A percentile compares a stretch with the other conserved stretches of the same genome.
Conservation (phyloP, 2,888 invertebrate genomes). For the Lottia gigantea region DNA sequence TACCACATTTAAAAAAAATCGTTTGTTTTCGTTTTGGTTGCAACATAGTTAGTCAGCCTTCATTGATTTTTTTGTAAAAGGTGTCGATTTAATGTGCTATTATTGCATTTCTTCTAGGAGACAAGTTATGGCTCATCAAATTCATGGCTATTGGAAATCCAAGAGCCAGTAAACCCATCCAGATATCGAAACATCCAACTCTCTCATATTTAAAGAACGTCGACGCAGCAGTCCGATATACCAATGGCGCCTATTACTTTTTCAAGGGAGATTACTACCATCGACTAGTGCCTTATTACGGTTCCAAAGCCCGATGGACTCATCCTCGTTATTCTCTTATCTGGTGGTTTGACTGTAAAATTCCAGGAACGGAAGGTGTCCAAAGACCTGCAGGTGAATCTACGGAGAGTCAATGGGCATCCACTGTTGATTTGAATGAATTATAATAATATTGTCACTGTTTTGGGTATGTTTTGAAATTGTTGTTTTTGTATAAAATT, state of each 20-base stretch:
- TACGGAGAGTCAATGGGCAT: not conserved
- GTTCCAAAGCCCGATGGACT: constrained; percentile 1
- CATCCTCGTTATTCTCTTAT: constrained; percentile 12
- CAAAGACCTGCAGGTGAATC: constrained; percentile 10
- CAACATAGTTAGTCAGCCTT: no score
- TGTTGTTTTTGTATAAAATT: no score
- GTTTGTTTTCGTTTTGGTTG: no score
- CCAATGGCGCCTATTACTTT: constrained; percentile 13
- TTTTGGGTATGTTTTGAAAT: no score
- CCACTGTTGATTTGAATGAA: not conserved
- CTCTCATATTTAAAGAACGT: constrained; percentile 10
- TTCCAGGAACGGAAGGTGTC: not conserved
- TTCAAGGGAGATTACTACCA: constrained; percentile 17
- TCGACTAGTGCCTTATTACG: constrained; percentile 10
- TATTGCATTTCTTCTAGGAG: not conserved
- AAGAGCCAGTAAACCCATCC: constrained; percentile 1
- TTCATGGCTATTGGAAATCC: not conserved
- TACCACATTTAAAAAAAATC: no score
- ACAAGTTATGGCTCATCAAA: constrained; percentile 13
- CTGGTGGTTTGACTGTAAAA: constrained; percentile 15
- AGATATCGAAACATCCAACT: constrained; percentile 5
- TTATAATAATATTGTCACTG: not conserved
- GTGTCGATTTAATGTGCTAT: not conserved
- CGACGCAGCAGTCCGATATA: constrained; percentile 12
- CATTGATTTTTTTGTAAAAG: not conserved